Evolutionary conservation across 1,140 invertebrate species (phyloP).

Genomic region (Schlechtendalia chinensis): DNA sequence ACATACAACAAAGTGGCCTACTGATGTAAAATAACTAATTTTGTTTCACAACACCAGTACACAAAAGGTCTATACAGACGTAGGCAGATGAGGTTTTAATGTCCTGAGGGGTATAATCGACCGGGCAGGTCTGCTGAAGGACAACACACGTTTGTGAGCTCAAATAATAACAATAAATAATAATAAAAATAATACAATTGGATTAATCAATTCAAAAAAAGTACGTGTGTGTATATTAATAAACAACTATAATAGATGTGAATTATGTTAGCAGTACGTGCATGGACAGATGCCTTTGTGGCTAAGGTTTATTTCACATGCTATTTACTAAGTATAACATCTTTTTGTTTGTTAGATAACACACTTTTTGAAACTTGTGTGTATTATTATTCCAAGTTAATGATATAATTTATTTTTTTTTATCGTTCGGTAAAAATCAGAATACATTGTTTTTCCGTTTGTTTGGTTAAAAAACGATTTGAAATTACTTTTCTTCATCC

Average conservation of each 20-base stretch:
- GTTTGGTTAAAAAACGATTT: not conserved
- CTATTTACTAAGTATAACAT: not conserved
- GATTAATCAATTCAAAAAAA: conserved; percentile 35
- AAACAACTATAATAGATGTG: conserved; percentile 29
- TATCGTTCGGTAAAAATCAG: not conserved
- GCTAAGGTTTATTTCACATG: not conserved
- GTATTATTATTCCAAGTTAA: too few relatives aligned
- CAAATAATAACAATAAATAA: conserved; percentile 18
- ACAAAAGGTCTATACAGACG: conserved; percentile 37
- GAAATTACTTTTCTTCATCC: not conserved
- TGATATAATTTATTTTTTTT: not conserved
- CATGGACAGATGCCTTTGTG: not conserved
- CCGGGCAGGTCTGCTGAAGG: conserved; percentile 13
- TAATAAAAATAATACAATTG: conserved; percentile 17
- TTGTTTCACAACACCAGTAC: conserved; percentile 4
- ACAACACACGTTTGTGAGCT: conserved; percentile 6
- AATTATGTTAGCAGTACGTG: not conserved
- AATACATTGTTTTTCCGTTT: not conserved
- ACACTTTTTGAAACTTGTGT: too few relatives aligned
- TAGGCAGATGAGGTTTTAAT: conserved; percentile 44
- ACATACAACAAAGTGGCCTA: conserved; percentile 8
- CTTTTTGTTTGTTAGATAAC: too few relatives aligned
- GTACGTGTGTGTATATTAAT: not conserved
- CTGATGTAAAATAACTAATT: conserved; percentile 39
- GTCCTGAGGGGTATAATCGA: conserved; percentile 25